Evolutionary conservation across 2,888 invertebrate species (phyloP), one percentile per base, ranked within the genome.

Genomic region (Latrodectus elegans): DNA sequence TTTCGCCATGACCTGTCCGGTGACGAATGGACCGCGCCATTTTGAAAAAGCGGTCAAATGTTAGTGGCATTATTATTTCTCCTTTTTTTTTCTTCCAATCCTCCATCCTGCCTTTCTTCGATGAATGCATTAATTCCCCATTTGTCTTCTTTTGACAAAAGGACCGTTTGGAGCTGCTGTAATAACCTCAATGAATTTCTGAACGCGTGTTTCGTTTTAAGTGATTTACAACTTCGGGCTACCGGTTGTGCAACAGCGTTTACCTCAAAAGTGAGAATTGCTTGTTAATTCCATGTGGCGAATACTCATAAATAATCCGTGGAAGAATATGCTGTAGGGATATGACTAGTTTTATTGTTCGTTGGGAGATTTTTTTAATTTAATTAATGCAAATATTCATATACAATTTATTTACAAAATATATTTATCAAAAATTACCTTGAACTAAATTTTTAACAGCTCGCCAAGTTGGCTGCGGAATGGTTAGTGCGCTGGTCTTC

Each of bases 61-160:
- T 9, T 60, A 15, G 38, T 38, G 38, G 38, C 38, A 38, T 38
- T 38, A 38, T 38, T 38, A 38, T 38, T 38, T 22, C 22, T 22
- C n/a, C n/a, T n/a, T n/a, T n/a, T n/a, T n/a, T 22, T 38, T 38
- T 38, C 4, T 38, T 38, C 6, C 38, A 38, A 38, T 4, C 38
- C 38, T 38, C 38, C 38, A 1, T 38, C 38, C 38, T 38, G 38
- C n/a, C 12, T 15, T n/a, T 60, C 12, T 81, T 74, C 71, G 81
- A 81, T 74, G 81, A 81, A 81, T 81, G 81, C 67, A 81, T 81
- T 81, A 81, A 74, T 67, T 81, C 81, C 51, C 74, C 81, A 81
- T 81, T 73, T 52, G 73, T 81, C 81, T 81, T 70, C 67, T 52
- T 17, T 52, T 68, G 79, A 79, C 79, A 79, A 80, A 80, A 80